Evolutionary conservation across 2,797 vertebrate genomes (phyloP).

Genomic region (Brachymystax lenok): DNA sequence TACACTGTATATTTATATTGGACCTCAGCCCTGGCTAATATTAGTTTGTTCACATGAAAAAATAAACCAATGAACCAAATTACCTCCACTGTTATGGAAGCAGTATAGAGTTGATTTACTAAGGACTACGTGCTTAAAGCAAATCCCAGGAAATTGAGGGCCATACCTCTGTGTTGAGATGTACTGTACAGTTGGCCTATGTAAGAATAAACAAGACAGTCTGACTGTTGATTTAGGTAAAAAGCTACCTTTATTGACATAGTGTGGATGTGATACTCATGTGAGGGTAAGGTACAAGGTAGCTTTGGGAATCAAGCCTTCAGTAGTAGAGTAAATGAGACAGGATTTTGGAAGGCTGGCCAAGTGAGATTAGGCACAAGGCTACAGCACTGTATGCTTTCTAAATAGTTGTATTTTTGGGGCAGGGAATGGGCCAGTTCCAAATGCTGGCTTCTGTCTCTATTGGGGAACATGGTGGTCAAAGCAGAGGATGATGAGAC

Average conservation of each 20-base stretch:
- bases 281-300: not conserved
- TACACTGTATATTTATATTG: constrained; percentile 43
- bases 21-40: not conserved
- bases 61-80: not conserved
- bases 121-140: not conserved
- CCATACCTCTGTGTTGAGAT: not conserved
- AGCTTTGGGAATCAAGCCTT: not conserved
- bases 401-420: not conserved
- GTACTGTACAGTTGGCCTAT: no score
- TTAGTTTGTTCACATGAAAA: not conserved
- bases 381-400: not conserved
- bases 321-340: not conserved
- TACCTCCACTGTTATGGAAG: not conserved
- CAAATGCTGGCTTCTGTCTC: constrained; percentile 12
- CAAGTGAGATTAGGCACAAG: no score
- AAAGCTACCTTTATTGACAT: no score
- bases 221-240: not conserved
- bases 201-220: not conserved
- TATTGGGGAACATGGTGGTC: constrained; percentile 11
- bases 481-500: not conserved
- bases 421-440: constrained; percentile 3
- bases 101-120: not conserved
- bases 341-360: no score
- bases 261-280: no score
- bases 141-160: not conserved